phyloP scores from a whole-genome alignment of 1,140 invertebrate genomes.

The Drosophila fuyamai region DNA sequence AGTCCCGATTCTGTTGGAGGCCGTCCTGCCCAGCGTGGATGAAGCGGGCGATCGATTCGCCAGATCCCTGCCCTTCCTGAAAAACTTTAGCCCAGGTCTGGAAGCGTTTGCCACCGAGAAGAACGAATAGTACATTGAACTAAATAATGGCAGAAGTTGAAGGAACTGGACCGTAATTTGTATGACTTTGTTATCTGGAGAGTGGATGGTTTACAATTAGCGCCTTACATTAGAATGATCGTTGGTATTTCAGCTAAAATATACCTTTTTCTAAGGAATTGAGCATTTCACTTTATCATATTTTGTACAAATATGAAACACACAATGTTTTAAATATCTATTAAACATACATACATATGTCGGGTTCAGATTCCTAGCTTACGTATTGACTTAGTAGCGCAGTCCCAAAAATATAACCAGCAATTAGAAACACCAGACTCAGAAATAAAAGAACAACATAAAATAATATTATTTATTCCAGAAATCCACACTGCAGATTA shows the following conservation, averaged over 20 bases:
- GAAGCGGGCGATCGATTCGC: constrained; percentile 46
- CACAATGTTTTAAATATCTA: too few relatives aligned
- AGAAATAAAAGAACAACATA: background rate
- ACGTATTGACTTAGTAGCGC: too few relatives aligned
- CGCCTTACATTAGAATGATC: background rate
- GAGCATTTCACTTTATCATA: too few relatives aligned
- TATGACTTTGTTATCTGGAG: constrained; percentile 6
- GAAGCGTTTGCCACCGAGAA: constrained; percentile 42
- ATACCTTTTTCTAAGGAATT: background rate
- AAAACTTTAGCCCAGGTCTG: constrained; percentile 40
- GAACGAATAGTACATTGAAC: constrained; percentile 4
- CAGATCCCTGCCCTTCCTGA: constrained; percentile 43
- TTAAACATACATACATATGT: too few relatives aligned
- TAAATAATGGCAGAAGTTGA: background rate
- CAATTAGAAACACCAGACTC: background rate
- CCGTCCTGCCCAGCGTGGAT: constrained; percentile 55
- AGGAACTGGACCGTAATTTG: background rate
- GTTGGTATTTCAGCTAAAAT: constrained; percentile 15
- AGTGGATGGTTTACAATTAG: background rate
- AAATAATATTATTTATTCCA: background rate
- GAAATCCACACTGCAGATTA: too few relatives aligned
- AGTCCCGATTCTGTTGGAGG: constrained; percentile 71
- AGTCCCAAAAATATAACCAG: too few relatives aligned
- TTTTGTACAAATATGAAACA: too few relatives aligned
- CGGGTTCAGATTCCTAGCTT: too few relatives aligned